Base-by-base conservation (phyloP, 1,140 invertebrate species). In the Aphis gossypii region DNA sequence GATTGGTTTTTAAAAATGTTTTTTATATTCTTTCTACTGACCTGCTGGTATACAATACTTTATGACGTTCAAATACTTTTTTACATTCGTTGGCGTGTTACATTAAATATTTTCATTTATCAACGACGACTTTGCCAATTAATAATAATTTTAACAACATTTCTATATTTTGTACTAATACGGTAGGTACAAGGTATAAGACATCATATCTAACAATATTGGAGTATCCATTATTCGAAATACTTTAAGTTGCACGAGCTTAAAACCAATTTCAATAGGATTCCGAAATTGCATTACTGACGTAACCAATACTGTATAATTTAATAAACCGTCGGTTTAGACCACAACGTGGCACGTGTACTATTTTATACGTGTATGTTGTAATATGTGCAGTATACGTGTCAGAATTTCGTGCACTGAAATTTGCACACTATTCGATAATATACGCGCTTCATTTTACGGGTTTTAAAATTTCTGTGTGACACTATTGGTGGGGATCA, bases 251-350 rank as follows among this genome's bases (percentile, higher is more conserved):
- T 25, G 8, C 25, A 30, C 60, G 30, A 68, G 60, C 30, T 68
- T n/a, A 68, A 76, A n/a, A 76, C 30, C 60, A 76, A 76, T 76
- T 76, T 76, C 60, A 76, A 76, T 76, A n/a, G 30, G 60, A 76
- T 35, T 76, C 60, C 30, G 5, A n/a, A n/a, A 76, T 76, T 76
- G 60, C 30, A 76, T 76, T n/a, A 76, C 14, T n/a, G 14, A 14
- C 14, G 30, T n/a, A 76, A 68, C 60, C 60, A n/a, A 68, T 68
- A 68, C 18, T 68, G 60, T 68, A n/a, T 76, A 76, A 76, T n/a
- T 76, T 76, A 76, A 76, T 76, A 76, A 76, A 76, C 60, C 60
- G 14, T 76, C 14, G 14, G 30, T 35, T 76, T 76, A 4, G 60
- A 68, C 60, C 30, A 68, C 60, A 68, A 30, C 30, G 14, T 1